Base-by-base conservation (phyloP, 2,888 invertebrate genomes). In the Cerastis rubricosa region DNA sequence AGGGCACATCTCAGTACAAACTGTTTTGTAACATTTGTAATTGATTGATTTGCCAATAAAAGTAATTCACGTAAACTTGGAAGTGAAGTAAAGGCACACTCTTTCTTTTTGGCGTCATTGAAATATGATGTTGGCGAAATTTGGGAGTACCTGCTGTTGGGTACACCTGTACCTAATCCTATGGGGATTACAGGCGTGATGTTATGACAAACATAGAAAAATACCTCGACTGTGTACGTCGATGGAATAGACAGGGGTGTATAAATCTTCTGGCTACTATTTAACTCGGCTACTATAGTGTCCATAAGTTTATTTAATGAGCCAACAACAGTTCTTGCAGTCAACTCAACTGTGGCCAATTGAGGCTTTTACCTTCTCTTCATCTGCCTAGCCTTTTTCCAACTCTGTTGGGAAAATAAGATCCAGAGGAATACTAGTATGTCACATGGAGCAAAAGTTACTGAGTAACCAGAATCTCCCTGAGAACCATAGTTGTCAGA, bases 11-110 rank as follows among this genome's bases (percentile, higher is more conserved):
- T n/a, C 17, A 29, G 29, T 17, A 22, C 8, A 40, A 17, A 49
- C 47, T 22, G 49, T 84, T 63, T 79, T n/a, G 74, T 70, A 79
- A 84, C 17, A 78, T 8, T 17, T 76, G 12, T 83, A 51, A 64
- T 63, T 73, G 63, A 66, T 73, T 22, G 73, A 45, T 64, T 61
- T 57, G 49, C 66, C 73, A 81, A 83, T 77, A 22, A 22, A 63
- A 45, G 49, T 63, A 43, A 29, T 61, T 65, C 8, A 35, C 5
- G 12, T 68, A 64, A 59, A 79, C 47, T 73, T 70, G 49, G 9
- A 17, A 25, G 19, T 59, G 19, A 64, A 70, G 47, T 78, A 54
- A 63, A 61, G 9, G 35, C 19, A 11, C 19, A 17, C 35, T 22
- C 14, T 71, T n/a, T 63, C 17, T 54, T 59, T 79, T 54, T 7